A percentile compares a stretch with the other conserved stretches of the same genome.
Evolutionary conservation across 2,113 vertebrate genomes (phyloP).

Genomic region (Speoplatyrhinus poulsoni): DNA sequence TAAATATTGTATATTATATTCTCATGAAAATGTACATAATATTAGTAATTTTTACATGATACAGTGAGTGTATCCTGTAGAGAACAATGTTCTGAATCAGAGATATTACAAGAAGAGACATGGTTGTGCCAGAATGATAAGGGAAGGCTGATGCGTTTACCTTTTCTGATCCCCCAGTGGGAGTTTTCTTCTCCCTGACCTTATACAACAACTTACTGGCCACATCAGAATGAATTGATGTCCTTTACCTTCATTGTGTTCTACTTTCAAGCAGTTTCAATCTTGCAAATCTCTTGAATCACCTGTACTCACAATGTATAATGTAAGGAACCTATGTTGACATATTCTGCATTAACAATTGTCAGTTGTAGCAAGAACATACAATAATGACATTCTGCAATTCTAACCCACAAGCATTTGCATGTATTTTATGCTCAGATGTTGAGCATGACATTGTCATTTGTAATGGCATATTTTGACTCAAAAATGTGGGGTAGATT

Average conservation of each 20-base stretch:
- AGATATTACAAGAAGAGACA: slow-evolving; percentile 45
- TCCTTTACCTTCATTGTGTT: slow-evolving; percentile 50
- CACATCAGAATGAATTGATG: slow-evolving; percentile 58
- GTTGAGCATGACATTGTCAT: no score
- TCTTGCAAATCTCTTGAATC: slow-evolving; percentile 29
- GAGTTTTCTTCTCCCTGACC: slow-evolving; percentile 30
- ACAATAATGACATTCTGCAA: no score
- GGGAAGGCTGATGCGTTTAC: slow-evolving; percentile 50
- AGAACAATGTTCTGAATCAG: slow-evolving; percentile 41
- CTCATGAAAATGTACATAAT: background rate
- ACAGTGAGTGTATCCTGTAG: background rate
- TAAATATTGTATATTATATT: background rate
- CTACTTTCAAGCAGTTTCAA: slow-evolving; percentile 18
- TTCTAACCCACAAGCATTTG: no score
- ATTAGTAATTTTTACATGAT: background rate
- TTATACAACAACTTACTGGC: slow-evolving; percentile 53
- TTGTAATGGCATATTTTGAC: no score
- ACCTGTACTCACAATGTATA: background rate
- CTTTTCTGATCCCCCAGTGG: slow-evolving; percentile 55
- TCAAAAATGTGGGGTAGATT: no score
- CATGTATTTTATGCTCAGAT: no score
- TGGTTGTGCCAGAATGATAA: slow-evolving; percentile 50
- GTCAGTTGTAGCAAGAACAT: no score
- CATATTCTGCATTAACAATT: background rate
- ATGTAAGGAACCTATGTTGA: background rate